Evolutionary conservation across 2,113 vertebrate genomes (phyloP).

Genomic region (Hemiscyllium ocellatum): DNA sequence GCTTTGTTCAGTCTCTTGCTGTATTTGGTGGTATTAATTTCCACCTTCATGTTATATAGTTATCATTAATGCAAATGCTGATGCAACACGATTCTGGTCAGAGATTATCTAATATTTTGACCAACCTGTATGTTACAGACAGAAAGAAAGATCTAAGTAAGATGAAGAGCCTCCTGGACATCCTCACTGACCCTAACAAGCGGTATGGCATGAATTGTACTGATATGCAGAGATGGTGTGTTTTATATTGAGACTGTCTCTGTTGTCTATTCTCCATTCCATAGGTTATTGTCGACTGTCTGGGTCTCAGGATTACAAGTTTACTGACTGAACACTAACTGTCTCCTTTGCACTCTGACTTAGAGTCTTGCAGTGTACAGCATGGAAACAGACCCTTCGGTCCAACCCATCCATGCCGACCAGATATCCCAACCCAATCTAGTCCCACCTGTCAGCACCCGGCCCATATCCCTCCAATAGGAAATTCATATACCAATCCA

Average conservation of each 20-base stretch:
- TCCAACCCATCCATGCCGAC: too few species aligned
- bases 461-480: too few species aligned
- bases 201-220: conserved; percentile 56
- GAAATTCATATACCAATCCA: too few species aligned
- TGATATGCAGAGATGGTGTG: not conserved
- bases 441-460: too few species aligned
- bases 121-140: conserved; percentile 58
- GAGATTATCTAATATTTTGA: not conserved
- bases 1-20: not conserved
- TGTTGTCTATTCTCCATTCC: not conserved
- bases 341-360: too few species aligned
- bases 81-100: not conserved
- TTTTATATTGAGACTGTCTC: not conserved
- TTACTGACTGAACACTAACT: too few species aligned
- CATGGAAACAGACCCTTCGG: too few species aligned
- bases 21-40: not conserved
- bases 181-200: conserved; percentile 90
- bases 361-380: too few species aligned
- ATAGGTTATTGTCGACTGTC: not conserved
- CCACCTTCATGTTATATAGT: not conserved
- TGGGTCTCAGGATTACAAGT: too few species aligned
- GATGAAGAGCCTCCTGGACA: conserved; percentile 96
- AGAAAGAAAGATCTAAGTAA: conserved; percentile 96
- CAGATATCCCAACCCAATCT: too few species aligned
- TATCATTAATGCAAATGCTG: not conserved